Evolutionary conservation across 2,888 invertebrate genomes (phyloP), one percentile per base, ranked within the genome.

Genomic region (Spisula subtruncata): DNA sequence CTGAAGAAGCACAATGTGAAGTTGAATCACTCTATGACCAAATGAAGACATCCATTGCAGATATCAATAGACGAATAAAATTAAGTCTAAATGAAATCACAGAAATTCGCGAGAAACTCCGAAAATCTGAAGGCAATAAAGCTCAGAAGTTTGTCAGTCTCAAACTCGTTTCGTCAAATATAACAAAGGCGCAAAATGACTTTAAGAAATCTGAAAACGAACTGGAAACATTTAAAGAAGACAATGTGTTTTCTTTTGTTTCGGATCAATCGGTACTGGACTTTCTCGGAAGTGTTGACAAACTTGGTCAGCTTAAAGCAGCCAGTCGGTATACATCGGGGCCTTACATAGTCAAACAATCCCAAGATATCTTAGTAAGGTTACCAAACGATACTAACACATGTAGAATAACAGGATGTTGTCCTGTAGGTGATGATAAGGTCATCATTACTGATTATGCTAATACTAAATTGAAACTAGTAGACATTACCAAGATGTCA

Each of bases 391-490:
- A 66, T 66, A 25, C 60, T 25, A 25, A 25, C n/a, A 66, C 60
- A 66, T 66, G 60, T 12, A 25, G n/a, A 10, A 8, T 60, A 25
- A 2, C n/a, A 8, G 60, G 60, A n/a, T 8, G 60, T 60, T 60
- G 60, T 60, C n/a, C n/a, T 66, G 25, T 66, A 66, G 60, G 25
- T 66, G 60, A 66, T 66, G n/a, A n/a, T 25, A 12, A 66, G 6
- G n/a, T 66, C 10, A n/a, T 66, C 25, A 66, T 66, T 25, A 25
- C 60, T 25, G 60, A 66, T 25, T 10, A 10, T 25, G 25, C 10
- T 66, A 66, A 66, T 25, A 66, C 0, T n/a, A 66, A 66, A 25
- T n/a, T 66, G 60, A 66, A 66, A 66, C 60, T 25, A 66, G 60
- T 66, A 25, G 25, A 66, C 25, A 66, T 66, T 10, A 0, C 12